phyloP scores from a whole-genome alignment of 2,888 invertebrate genomes.

The Vandiemenella viatica region DNA sequence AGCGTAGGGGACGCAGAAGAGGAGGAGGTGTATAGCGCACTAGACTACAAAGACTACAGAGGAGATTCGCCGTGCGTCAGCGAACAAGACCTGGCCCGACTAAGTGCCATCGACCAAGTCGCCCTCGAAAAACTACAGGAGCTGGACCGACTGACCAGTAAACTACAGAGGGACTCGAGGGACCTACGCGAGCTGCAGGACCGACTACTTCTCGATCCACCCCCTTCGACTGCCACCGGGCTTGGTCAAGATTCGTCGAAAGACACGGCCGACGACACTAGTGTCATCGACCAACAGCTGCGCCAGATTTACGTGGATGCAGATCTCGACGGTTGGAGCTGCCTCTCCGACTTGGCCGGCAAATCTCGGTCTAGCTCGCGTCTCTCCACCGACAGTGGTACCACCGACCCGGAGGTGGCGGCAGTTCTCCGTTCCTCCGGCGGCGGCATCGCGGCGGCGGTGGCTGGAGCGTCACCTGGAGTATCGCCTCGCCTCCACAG shows the following conservation, averaged over 20 bases:
- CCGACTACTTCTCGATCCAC: conserved; percentile 24
- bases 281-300: conserved; percentile 51
- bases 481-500: conserved; percentile 13
- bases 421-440: conserved; percentile 19
- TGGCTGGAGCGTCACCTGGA: conserved; percentile 5
- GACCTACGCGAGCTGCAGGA: conserved; percentile 60
- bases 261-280: conserved; percentile 39
- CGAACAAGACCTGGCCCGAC: conserved; percentile 59
- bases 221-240: neutral
- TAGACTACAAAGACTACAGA: conserved; percentile 64
- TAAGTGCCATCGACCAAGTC: conserved; percentile 62
- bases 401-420: conserved; percentile 46
- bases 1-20: conserved; percentile 32
- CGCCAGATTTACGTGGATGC: conserved; percentile 49
- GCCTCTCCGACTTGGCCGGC: conserved; percentile 40
- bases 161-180: conserved; percentile 62
- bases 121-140: conserved; percentile 65
- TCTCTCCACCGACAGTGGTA: conserved; percentile 42
- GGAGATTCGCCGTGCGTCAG: conserved; percentile 59
- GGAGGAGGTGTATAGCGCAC: conserved; percentile 53
- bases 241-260: conserved; percentile 9
- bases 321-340: conserved; percentile 49
- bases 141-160: conserved; percentile 58
- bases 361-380: conserved; percentile 43
- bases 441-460: conserved; percentile 16